phyloP scores from a whole-genome alignment of 2,797 vertebrate species.

The Acestrorhynchus altus region DNA sequence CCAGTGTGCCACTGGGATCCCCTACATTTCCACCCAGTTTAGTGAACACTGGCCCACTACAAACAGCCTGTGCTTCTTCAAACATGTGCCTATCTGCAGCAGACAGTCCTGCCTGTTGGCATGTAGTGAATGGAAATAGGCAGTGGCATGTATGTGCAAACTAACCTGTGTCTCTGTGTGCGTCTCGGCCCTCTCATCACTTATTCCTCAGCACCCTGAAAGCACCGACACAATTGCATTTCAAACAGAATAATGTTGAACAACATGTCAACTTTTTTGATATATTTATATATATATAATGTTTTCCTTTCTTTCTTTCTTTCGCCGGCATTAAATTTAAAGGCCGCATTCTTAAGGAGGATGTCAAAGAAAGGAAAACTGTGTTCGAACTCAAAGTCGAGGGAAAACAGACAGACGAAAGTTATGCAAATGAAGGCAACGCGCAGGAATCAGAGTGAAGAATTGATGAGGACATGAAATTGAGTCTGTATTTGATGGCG shows the following conservation, averaged over 20 bases:
- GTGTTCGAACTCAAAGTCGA: conserved; percentile 58
- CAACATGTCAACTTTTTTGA: conserved; percentile 77
- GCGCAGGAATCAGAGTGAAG: conserved; percentile 77
- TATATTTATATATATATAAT: conserved; percentile 75
- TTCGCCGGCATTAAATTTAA: conserved; percentile 74
- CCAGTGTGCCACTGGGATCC: no score
- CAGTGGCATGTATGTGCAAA: conserved; percentile 45
- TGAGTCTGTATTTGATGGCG: conserved; percentile 70
- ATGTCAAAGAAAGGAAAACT: conserved; percentile 65
- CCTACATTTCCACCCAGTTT: no score
- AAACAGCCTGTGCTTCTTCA: neutral
- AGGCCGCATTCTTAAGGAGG: conserved; percentile 69
- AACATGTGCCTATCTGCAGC: neutral
- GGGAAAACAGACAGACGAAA: conserved; percentile 63
- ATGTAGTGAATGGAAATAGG: conserved; percentile 40
- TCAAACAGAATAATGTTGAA: conserved; percentile 81
- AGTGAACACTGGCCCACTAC: no score
- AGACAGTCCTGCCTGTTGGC: conserved; percentile 7
- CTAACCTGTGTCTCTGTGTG: conserved; percentile 46
- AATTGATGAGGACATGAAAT: conserved; percentile 84
- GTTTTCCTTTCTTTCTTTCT: conserved; percentile 68
- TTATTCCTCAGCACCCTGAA: conserved; percentile 63
- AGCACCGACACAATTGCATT: conserved; percentile 77
- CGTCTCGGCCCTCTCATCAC: conserved; percentile 57
- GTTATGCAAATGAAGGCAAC: conserved; percentile 79